Percentiles rank a stretch among this genome's conserved stretches.
Conservation (phyloP, 2,888 invertebrate genomes). For the Clitarchus hookeri region DNA sequence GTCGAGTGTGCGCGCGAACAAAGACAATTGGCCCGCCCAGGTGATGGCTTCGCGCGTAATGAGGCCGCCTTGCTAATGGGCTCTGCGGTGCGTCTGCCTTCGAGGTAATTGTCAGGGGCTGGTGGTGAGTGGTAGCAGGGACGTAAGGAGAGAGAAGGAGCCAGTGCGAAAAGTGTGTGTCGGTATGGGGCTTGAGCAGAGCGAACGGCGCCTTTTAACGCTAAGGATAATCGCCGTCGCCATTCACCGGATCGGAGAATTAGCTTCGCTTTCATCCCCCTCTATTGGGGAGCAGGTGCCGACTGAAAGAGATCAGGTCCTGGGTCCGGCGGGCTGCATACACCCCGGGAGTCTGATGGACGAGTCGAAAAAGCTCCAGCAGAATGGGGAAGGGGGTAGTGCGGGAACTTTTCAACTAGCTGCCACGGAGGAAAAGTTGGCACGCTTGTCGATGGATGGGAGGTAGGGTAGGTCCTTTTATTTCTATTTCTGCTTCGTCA, state of each 20-base stretch:
- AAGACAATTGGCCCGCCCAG: too few species aligned
- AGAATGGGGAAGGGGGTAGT: neutral
- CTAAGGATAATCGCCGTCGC: neutral
- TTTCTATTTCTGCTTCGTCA: constrained; percentile 1
- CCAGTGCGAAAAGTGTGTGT: too few species aligned
- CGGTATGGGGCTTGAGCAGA: too few species aligned
- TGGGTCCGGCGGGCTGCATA: neutral
- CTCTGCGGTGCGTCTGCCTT: too few species aligned
- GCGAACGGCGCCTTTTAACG: neutral
- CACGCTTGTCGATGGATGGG: neutral
- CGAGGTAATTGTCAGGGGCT: too few species aligned
- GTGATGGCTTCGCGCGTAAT: too few species aligned
- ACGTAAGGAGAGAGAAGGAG: too few species aligned
- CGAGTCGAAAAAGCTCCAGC: too few species aligned
- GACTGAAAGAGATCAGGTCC: neutral
- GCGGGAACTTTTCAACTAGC: constrained; percentile 2
- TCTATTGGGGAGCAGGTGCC: neutral
- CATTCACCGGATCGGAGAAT: neutral
- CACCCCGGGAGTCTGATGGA: too few species aligned
- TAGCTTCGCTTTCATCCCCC: neutral
- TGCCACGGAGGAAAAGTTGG: neutral
- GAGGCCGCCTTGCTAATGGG: too few species aligned
- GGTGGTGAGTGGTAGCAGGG: too few species aligned
- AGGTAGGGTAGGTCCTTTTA: neutral
- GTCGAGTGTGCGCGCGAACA: too few species aligned